A percentile compares a stretch with the other conserved stretches of the same genome.
Evolutionary conservation across 2,888 invertebrate species (phyloP).

Genomic region (Nowickia ferox): DNA sequence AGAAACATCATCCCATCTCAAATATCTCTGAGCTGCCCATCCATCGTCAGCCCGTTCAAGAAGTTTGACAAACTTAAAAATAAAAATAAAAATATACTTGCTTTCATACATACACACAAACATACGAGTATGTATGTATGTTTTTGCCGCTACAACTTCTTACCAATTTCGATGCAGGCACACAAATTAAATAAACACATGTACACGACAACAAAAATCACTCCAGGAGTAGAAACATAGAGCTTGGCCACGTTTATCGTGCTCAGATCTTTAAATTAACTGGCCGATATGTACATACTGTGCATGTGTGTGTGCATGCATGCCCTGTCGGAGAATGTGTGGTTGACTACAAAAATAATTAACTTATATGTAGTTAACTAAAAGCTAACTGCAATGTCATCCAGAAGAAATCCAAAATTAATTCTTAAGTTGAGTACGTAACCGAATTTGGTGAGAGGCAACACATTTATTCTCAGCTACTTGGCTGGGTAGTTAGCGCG

Average conservation of each 20-base stretch:
- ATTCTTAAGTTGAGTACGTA: too few species aligned
- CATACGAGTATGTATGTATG: neutral
- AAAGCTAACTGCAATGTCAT: too few species aligned
- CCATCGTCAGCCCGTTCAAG: slow-evolving; percentile 35
- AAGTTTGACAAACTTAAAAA: slow-evolving; percentile 50
- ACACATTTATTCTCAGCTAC: too few species aligned
- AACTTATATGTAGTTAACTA: too few species aligned
- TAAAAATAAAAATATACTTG: neutral
- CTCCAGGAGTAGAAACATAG: slow-evolving; percentile 25
- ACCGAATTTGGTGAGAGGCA: too few species aligned
- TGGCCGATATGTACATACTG: neutral
- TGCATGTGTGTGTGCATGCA: neutral
- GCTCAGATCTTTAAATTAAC: slow-evolving; percentile 58
- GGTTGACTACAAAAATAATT: too few species aligned
- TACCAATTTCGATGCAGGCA: neutral
- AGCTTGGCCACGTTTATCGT: slow-evolving; percentile 68
- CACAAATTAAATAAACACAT: slow-evolving; percentile 31
- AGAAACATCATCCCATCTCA: slow-evolving; percentile 48
- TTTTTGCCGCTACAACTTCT: slow-evolving; percentile 49
- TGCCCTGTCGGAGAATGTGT: too few species aligned
- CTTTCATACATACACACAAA: neutral
- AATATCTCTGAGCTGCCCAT: slow-evolving; percentile 34
- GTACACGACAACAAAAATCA: slow-evolving; percentile 30
- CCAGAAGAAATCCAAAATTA: too few species aligned
- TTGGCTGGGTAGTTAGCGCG: too few species aligned